These are phyloP conservation scores for Myiotriccus ornatus DNA, from an alignment of 2,797 vertebrate genomes.

Conservation along the genomic window DNA sequence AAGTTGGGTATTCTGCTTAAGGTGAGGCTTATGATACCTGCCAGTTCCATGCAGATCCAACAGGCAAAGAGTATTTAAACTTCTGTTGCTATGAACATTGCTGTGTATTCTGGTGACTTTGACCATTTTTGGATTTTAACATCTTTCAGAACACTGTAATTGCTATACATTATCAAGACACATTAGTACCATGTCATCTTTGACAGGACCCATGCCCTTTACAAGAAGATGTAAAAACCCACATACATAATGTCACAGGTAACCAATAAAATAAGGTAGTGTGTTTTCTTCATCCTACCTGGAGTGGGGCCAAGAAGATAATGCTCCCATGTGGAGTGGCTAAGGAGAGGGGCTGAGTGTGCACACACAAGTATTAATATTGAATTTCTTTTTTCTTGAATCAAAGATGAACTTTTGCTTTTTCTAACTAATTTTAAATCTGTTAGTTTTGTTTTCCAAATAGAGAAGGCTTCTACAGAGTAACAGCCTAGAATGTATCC, in stretches of 20 bases:
- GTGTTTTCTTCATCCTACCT: background rate
- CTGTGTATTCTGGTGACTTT: background rate
- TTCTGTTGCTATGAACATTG: background rate
- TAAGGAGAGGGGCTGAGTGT: background rate
- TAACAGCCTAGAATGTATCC: background rate
- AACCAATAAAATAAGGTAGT: background rate
- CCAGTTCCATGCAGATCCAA: background rate
- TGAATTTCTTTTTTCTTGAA: background rate
- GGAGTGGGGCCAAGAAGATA: background rate
- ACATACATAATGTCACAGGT: background rate
- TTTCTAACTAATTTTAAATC: background rate
- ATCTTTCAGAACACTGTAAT: background rate
- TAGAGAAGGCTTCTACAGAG: background rate
- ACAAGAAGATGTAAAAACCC: background rate
- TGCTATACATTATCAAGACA: background rate
- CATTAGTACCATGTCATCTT: background rate
- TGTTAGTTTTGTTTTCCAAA: background rate
- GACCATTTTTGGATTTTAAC: background rate
- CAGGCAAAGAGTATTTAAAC: background rate
- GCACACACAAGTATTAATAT: background rate
- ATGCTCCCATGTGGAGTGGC: background rate
- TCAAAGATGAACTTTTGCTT: background rate
- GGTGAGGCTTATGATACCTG: background rate
- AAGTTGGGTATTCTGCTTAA: background rate
- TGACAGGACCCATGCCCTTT: background rate